Conservation (phyloP, 2,113 vertebrate genomes). For the Ailuropoda melanoleuca region DNA sequence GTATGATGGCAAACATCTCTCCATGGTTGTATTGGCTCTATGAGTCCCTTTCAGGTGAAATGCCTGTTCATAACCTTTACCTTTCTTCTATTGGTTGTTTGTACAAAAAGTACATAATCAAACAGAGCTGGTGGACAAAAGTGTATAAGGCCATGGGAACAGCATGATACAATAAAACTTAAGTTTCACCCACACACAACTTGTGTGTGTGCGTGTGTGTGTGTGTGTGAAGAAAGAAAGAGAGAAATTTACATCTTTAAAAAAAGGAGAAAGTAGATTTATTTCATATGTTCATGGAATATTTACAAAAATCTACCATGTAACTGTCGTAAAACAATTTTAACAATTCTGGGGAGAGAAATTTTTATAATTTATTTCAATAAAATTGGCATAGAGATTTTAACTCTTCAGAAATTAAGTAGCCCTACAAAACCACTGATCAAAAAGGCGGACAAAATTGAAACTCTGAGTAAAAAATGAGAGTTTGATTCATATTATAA, state of each 20-base stretch:
- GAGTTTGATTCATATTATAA: neutral
- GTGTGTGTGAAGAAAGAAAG: neutral
- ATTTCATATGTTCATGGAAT: neutral
- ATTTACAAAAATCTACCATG: neutral
- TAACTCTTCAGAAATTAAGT: neutral
- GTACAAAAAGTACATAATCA: neutral
- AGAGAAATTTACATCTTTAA: neutral
- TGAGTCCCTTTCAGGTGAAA: neutral
- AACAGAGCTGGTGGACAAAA: neutral
- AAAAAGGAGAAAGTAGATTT: neutral
- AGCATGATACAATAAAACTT: neutral
- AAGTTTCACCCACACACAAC: neutral
- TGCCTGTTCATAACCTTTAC: neutral
- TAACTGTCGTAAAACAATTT: neutral
- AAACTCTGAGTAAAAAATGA: neutral
- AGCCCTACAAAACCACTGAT: neutral
- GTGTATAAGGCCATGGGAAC: neutral
- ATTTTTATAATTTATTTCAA: neutral
- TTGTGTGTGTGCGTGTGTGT: rapidly evolving
- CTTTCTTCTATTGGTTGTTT: neutral
- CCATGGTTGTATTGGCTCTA: neutral
- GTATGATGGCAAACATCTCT: neutral
- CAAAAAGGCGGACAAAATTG: neutral
- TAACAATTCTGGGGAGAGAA: neutral
- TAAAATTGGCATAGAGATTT: neutral